Base-by-base conservation (phyloP, 2,113 vertebrate genomes). In the Montifringilla adamsi region DNA sequence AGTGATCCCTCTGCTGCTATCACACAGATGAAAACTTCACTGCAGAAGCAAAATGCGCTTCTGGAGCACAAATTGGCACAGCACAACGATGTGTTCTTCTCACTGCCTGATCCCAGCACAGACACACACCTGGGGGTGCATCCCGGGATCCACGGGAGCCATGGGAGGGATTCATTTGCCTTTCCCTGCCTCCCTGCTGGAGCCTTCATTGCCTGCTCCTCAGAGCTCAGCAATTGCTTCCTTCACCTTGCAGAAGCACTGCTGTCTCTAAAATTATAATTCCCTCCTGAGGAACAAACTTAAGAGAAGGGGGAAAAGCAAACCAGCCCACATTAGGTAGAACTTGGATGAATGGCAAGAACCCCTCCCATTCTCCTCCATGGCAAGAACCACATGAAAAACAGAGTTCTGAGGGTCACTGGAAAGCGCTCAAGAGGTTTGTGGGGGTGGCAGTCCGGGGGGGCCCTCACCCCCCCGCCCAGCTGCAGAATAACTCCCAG, bases 391-490 rank as follows among this genome's bases (percentile, higher is more conserved):
- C 20, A 13, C 22, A 14, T 1, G 1, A 31, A 35, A 70, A 47
- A 4, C 4, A 49, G 75, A 24, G 24, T 56, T 69, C 44, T 17
- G n/a, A 27, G 68, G 37, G 60, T 30, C 47, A 17, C 24, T 4
- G 13, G 5, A 19, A 59, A 21, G 15, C 30, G 41, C 6, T 8
- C 8, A 33, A n/a, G 41, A 33, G 31, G 4, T 62, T 17, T 26
- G 19, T 11, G 67, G 27, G 37, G 44, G 7, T 8, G 4, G 8
- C 0, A 6, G 17, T 10, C 8, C 0, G 5, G 22, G 39, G 50
- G 19, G 11, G 15, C 2, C 23, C 47, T 1, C 0, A 13, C 1
- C 4, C 13, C 55, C 10, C 12, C n/a, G n/a, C n/a, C n/a, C 23
- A 17, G 3, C 8, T 43, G 39, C 60, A 74, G 31, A 76, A 35